Evolutionary conservation across 1,140 invertebrate species (phyloP).

Genomic region (honey bee (Apis mellifera)): DNA sequence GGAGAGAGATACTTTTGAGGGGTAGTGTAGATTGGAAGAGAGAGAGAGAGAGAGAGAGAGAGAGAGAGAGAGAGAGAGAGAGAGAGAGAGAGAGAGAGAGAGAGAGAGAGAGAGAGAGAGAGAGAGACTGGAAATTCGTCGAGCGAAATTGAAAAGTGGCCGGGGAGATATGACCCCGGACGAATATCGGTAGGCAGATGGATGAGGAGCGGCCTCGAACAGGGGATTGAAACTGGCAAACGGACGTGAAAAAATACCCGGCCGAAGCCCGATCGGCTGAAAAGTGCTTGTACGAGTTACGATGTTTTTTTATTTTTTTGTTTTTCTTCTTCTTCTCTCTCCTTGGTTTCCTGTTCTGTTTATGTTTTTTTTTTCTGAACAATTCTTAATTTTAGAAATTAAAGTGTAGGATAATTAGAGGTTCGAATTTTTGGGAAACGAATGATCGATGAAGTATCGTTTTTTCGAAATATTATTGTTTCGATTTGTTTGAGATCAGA

Average conservation of each 20-base stretch:
- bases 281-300: slow-evolving; percentile 52
- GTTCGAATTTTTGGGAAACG: too few species aligned
- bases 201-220: slow-evolving; percentile 56
- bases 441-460: too few species aligned
- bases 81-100: background rate
- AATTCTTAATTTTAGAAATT: too few species aligned
- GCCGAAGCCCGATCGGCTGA: slow-evolving; percentile 54
- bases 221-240: slow-evolving; percentile 59
- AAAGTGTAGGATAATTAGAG: too few species aligned
- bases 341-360: too few species aligned
- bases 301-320: background rate
- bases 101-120: background rate
- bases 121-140: slow-evolving; percentile 39
- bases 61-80: background rate
- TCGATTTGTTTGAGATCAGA: too few species aligned
- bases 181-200: slow-evolving; percentile 64
- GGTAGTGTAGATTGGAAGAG: background rate
- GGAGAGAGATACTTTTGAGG: too few species aligned
- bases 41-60: background rate
- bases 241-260: slow-evolving; percentile 63
- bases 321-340: background rate
- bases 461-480: too few species aligned
- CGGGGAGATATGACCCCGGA: slow-evolving; percentile 58
- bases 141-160: slow-evolving; percentile 74
- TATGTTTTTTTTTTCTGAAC: too few species aligned